These are phyloP conservation scores for Paedocypris micromegethes DNA, from an alignment of 2,797 vertebrate species.

Conservation along the genomic window DNA sequence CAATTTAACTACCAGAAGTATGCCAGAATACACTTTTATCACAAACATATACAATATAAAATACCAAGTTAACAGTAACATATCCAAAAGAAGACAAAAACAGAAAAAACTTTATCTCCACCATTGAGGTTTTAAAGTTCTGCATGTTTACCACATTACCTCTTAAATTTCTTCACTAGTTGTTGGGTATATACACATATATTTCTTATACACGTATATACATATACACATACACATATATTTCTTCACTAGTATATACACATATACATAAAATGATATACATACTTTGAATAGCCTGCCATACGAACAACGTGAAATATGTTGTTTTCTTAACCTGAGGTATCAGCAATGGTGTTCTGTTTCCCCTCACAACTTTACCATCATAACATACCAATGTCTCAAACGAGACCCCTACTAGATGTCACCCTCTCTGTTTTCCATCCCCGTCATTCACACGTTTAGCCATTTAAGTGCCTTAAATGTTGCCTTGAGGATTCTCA, in stretches of 20 bases:
- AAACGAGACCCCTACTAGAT: slow-evolving; percentile 31
- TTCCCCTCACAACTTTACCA: slow-evolving; percentile 1
- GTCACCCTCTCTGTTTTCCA: slow-evolving; percentile 52
- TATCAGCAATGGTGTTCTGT: slow-evolving; percentile 9
- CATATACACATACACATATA: no score
- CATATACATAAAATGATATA: slow-evolving; percentile 3
- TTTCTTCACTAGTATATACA: background rate
- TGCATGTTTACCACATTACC: no score
- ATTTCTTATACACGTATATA: no score
- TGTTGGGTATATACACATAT: no score
- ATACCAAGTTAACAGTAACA: no score
- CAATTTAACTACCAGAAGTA: no score
- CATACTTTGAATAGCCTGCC: slow-evolving; percentile 21
- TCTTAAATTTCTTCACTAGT: no score
- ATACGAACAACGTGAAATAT: slow-evolving; percentile 7
- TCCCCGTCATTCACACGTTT: slow-evolving; percentile 50
- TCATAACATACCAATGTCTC: background rate
- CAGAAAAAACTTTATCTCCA: no score
- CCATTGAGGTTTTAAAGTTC: no score
- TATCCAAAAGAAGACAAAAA: no score
- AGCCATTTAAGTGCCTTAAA: slow-evolving; percentile 55
- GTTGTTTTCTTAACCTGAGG: background rate
- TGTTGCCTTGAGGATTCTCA: slow-evolving; percentile 52
- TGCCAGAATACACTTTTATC: no score
- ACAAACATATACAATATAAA: no score